Evolutionary conservation across 2,797 vertebrate genomes (phyloP).

Genomic region (Neosilurus mollespiculum): DNA sequence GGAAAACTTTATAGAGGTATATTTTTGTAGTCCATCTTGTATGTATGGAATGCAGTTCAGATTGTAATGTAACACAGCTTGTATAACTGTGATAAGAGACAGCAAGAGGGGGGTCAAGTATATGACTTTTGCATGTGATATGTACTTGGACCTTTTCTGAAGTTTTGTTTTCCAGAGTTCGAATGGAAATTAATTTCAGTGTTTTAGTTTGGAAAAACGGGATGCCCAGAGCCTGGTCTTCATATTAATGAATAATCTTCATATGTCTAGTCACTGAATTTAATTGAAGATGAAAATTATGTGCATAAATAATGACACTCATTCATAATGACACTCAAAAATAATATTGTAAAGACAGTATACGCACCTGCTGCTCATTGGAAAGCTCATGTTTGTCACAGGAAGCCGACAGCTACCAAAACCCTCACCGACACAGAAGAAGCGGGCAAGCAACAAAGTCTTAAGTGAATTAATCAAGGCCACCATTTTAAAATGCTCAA

Average conservation of each 20-base stretch:
- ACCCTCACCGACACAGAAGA: too few species aligned
- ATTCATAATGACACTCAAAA: neutral
- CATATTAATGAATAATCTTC: too few species aligned
- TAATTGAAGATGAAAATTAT: neutral
- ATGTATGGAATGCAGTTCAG: neutral
- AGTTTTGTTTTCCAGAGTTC: too few species aligned
- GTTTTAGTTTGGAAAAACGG: neutral
- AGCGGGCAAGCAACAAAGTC: too few species aligned
- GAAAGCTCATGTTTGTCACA: too few species aligned
- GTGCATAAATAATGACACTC: neutral
- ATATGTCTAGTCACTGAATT: neutral
- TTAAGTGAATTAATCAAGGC: too few species aligned
- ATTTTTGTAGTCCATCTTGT: neutral
- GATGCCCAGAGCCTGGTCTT: neutral
- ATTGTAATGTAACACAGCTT: neutral
- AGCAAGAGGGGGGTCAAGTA: neutral
- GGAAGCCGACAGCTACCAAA: too few species aligned
- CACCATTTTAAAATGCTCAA: too few species aligned
- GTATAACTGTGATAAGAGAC: neutral
- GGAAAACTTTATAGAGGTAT: neutral
- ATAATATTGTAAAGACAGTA: too few species aligned
- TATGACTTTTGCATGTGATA: neutral
- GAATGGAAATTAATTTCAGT: too few species aligned
- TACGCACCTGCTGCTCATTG: too few species aligned
- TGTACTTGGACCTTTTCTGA: too few species aligned